These are phyloP conservation scores for Dusona sp. DNA, from an alignment of 2,888 invertebrate genomes.

Conservation along the genomic window DNA sequence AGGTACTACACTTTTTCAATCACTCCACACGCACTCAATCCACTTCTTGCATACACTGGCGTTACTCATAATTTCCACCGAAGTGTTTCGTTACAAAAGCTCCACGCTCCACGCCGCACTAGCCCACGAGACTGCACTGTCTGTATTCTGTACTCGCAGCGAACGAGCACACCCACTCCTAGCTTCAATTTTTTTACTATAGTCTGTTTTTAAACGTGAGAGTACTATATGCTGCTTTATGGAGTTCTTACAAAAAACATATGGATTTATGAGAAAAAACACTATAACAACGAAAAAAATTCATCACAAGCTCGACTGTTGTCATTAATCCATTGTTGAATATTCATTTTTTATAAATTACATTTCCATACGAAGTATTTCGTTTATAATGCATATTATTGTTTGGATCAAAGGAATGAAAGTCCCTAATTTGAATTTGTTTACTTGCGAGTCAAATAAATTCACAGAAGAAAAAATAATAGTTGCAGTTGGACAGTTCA, in stretches of 20 bases:
- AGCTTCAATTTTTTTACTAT: conserved; percentile 27
- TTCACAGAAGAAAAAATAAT: not conserved
- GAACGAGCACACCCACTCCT: conserved; percentile 38
- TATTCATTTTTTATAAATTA: not conserved
- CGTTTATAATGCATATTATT: not conserved
- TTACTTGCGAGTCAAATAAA: not conserved
- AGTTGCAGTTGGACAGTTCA: not conserved
- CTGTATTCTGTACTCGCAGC: not conserved
- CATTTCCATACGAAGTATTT: not conserved
- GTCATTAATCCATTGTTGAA: not conserved
- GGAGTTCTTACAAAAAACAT: not conserved
- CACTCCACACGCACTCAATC: conserved; percentile 47
- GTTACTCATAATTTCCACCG: conserved; percentile 51
- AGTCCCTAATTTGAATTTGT: not conserved
- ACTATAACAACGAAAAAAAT: not conserved
- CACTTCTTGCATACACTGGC: conserved; percentile 33
- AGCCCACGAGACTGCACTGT: conserved; percentile 26
- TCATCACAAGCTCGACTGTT: not conserved
- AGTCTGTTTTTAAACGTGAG: not conserved
- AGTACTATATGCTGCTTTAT: not conserved
- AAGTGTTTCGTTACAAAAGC: conserved; percentile 10
- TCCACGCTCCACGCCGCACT: conserved; percentile 35
- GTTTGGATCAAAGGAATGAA: not conserved
- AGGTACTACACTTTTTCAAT: conserved; percentile 26
- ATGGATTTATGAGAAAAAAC: not conserved